phyloP scores from a whole-genome alignment of 2,888 invertebrate genomes.

The Parnassius glacialis region DNA sequence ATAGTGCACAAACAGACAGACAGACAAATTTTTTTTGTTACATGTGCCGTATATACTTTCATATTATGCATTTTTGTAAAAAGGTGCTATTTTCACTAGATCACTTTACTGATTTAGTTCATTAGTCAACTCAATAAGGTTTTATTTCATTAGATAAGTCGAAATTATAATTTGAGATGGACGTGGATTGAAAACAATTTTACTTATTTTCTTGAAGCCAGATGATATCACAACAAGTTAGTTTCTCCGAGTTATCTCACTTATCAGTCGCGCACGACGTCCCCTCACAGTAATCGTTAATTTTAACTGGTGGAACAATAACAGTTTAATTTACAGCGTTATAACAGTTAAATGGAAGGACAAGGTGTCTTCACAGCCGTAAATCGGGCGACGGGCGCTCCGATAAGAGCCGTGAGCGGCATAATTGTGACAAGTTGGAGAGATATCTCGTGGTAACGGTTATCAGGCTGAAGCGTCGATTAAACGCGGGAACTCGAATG shows the following conservation, averaged over 20 bases:
- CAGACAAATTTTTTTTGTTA: too few relatives aligned
- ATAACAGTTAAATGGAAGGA: slow-evolving; percentile 59
- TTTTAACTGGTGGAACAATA: slow-evolving; percentile 64
- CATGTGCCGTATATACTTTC: too few relatives aligned
- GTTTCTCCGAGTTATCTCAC: slow-evolving; percentile 35
- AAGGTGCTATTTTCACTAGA: too few relatives aligned
- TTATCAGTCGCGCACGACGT: slow-evolving; percentile 49
- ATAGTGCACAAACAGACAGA: too few relatives aligned
- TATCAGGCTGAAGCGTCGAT: slow-evolving; percentile 9
- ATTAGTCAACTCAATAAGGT: too few relatives aligned
- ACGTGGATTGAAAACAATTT: too few relatives aligned
- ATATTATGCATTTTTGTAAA: too few relatives aligned
- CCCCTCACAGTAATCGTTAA: slow-evolving; percentile 61
- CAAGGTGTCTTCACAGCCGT: slow-evolving; percentile 54
- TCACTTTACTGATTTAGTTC: too few relatives aligned
- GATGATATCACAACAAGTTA: not conserved
- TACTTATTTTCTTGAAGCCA: too few relatives aligned
- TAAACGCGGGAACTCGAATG: slow-evolving; percentile 3
- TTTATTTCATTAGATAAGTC: too few relatives aligned
- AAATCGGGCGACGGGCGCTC: slow-evolving; percentile 33
- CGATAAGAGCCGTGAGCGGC: slow-evolving; percentile 37
- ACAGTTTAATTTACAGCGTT: slow-evolving; percentile 64
- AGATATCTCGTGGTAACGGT: slow-evolving; percentile 38
- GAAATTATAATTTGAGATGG: too few relatives aligned
- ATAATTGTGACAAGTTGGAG: slow-evolving; percentile 42